Base-by-base conservation (phyloP, 2,797 vertebrate genomes). In the Gobionotothen gibberifrons region DNA sequence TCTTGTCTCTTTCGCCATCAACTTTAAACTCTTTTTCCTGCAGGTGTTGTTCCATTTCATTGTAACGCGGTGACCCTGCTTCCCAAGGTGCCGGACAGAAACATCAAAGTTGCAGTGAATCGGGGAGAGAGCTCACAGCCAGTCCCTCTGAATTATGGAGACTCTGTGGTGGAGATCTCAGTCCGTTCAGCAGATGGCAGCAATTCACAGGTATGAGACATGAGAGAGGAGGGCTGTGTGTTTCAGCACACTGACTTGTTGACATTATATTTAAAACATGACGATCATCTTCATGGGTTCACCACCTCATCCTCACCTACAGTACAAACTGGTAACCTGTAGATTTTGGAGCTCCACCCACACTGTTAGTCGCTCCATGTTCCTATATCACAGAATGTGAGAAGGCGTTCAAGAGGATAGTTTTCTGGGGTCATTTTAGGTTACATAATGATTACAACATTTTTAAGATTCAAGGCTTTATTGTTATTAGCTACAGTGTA, bases 131-230 rank as follows among this genome's bases (percentile, higher is more conserved):
- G 32, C 67, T 72, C 74, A 0, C 78, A 83, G 2, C 40, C 79
- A 0, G 69, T 91, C 17, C 40, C 10, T 9, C 58, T 93, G 48
- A 89, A 87, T 9, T 47, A 76, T 16, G 92, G 92, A 72, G 90
- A 94, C 75, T 93, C 92, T 0, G 10, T 74, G 63, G 74, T 94
- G 75, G 78, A 90, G 65, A 66, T 92, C 63, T 87, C 73, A 22
- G 86, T 94, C 44, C 71, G 64, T n/a, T 93, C 95, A 85, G 88
- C 91, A 93, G 94, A 94, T 95, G 93, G 91, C 90, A 87, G 85
- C 54, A 89, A 89, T 81, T 85, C 92, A 60, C 93, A 93, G 89
- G 93, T 94, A 15, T 2, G 36, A 19, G 40, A 51, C 29, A 5
- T 2, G 1, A 39, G 14, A 10, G 40, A 13, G 0, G 15, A 2